Percentiles rank a stretch among this genome's conserved stretches.
These are phyloP conservation scores for Distichodus sexfasciatus DNA, from an alignment of 2,797 vertebrate genomes.

Conservation along the genomic window DNA sequence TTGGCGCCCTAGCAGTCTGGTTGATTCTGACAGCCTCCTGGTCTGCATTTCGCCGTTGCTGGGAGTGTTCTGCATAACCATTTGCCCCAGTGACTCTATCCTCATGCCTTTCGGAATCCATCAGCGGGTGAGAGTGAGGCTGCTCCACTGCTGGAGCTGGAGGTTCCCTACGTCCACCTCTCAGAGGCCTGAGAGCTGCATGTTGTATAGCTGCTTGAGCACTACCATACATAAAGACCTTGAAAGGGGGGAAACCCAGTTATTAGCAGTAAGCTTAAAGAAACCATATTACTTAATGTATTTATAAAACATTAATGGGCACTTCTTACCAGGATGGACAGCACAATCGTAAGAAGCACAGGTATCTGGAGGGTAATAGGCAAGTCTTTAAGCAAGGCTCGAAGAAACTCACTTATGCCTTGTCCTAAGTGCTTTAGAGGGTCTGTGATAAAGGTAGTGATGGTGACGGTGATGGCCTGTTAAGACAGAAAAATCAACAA, in stretches of 20 bases:
- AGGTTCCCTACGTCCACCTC: slow-evolving; percentile 51
- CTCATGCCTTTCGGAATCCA: neutral
- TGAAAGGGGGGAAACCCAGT: too few species aligned
- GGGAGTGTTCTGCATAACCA: slow-evolving; percentile 37
- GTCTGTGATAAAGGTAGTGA: slow-evolving; percentile 88
- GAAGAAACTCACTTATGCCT: slow-evolving; percentile 87
- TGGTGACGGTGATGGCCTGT: slow-evolving; percentile 86
- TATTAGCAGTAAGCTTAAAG: too few species aligned
- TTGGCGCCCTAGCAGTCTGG: neutral
- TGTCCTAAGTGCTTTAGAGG: slow-evolving; percentile 89
- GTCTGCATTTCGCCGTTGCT: slow-evolving; percentile 4
- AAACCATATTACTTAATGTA: too few species aligned
- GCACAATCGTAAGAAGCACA: slow-evolving; percentile 75
- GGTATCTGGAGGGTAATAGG: slow-evolving; percentile 84
- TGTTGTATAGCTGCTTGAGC: slow-evolving; percentile 67
- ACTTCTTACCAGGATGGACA: slow-evolving; percentile 76
- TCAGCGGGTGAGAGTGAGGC: neutral
- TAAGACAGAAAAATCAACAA: slow-evolving; percentile 29
- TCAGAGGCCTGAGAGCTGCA: slow-evolving; percentile 60
- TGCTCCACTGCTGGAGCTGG: slow-evolving; percentile 48
- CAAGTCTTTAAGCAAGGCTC: slow-evolving; percentile 87
- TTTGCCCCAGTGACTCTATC: slow-evolving; percentile 13
- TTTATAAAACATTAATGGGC: neutral
- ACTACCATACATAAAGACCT: slow-evolving; percentile 65
- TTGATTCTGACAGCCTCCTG: neutral